Percentiles rank a stretch among this genome's conserved stretches.
phyloP scores from a whole-genome alignment of 1,140 invertebrate species.

The Cotesia vestalis region DNA sequence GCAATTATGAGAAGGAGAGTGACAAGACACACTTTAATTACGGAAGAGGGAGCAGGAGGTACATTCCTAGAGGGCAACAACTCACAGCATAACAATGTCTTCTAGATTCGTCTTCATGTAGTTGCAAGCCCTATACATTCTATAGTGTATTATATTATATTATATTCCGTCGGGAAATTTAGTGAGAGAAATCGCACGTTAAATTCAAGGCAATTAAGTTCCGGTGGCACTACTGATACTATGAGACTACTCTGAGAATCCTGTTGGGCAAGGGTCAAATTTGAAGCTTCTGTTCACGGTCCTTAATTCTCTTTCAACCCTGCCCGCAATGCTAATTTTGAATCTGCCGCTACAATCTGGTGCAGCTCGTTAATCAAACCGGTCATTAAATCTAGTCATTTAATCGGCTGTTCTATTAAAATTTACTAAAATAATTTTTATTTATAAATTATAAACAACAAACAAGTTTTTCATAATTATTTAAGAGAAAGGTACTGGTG shows the following conservation, averaged over 20 bases:
- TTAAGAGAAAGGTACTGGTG: too few relatives aligned
- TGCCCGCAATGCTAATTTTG: constrained; percentile 6
- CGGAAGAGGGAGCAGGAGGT: constrained; percentile 13
- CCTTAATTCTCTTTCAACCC: too few relatives aligned
- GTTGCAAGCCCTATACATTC: neutral
- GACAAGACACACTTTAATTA: constrained; percentile 45
- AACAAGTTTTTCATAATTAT: too few relatives aligned
- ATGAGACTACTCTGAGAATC: neutral
- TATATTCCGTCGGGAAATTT: constrained; percentile 25
- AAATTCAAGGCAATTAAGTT: constrained; percentile 17
- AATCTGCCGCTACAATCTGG: constrained; percentile 6
- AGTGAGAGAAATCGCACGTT: constrained; percentile 6
- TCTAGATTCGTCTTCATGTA: neutral
- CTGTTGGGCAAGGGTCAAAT: constrained; percentile 13
- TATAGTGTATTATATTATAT: neutral
- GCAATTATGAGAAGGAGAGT: constrained; percentile 51
- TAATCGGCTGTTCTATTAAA: too few relatives aligned
- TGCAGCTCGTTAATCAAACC: constrained; percentile 12
- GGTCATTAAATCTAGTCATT: too few relatives aligned
- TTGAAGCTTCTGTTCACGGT: neutral
- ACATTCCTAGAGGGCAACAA: too few relatives aligned
- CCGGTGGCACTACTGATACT: neutral
- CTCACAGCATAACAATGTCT: neutral
- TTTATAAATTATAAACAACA: too few relatives aligned
- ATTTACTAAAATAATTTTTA: too few relatives aligned